Base-by-base conservation (phyloP, 1,140 invertebrate genomes). In the Lepidurus couesii region DNA sequence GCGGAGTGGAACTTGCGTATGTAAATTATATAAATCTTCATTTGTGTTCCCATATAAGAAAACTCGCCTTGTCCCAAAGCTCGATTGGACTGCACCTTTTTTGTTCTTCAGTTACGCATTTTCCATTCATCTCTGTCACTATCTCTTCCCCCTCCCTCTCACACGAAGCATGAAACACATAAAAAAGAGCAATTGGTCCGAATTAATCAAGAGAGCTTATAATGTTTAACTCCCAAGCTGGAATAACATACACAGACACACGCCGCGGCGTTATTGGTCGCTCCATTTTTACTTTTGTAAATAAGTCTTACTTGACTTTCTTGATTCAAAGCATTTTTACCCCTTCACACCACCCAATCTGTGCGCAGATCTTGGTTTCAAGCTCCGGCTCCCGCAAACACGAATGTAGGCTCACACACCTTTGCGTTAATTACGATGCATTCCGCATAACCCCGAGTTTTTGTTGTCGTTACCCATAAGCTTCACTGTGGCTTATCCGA, bases 11-110 rank as follows among this genome's bases (percentile, higher is more conserved):
- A 65, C 53, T 21, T n/a, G 53, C 53, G 53, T 13, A 65, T 65
- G 53, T 65, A 65, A 65, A 65, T 65, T 65, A 65, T 65, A 65
- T 65, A 65, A 65, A 65, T 65, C 53, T 65, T 65, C 53, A 4
- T 21, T 7, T 65, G 53, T 65, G 53, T 65, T 65, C 53, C 21
- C 53, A 65, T 9, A 47, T 1, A 47, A 65, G 21, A 65, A 65
- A 16, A 65, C 16, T 65, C 53, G 53, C 6, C 53, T 65, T 65
- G 53, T 65, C 10, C 53, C 53, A 21, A 7, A 16, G 53, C 45
- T 47, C 45, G 3, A 16, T 21, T 65, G 21, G 21, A 21, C n/a
- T 13, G 21, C 53, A 21, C 53, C 21, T 21, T 13, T 65, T 65
- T 13, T 65, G 53, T 21, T n/a, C 53, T 65, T 65, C 13, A 65